Percentiles rank a stretch among this genome's conserved stretches.
Evolutionary conservation across 2,113 vertebrate species (phyloP).

Genomic region (Chloropsis hardwickii): DNA sequence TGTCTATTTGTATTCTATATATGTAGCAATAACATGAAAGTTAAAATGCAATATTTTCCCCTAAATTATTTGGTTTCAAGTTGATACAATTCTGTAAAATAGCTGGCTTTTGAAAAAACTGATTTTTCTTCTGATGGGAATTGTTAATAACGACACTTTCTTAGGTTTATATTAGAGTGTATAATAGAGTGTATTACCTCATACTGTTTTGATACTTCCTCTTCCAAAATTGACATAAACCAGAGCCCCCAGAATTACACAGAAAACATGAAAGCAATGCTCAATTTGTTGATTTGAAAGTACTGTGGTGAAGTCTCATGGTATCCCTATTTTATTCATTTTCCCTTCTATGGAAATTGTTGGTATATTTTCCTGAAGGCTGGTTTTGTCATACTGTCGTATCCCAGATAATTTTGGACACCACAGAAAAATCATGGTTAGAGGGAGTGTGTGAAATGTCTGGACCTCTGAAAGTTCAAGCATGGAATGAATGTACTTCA

Average conservation of each 20-base stretch:
- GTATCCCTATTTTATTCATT: background rate
- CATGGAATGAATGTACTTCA: background rate
- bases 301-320: background rate
- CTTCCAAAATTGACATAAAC: background rate
- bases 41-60: background rate
- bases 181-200: background rate
- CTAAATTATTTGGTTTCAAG: background rate
- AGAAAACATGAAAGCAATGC: background rate
- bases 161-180: background rate
- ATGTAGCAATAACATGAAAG: background rate
- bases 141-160: background rate
- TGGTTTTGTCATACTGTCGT: background rate
- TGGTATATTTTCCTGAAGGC: background rate
- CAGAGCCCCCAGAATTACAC: background rate
- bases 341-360: slow-evolving; percentile 21
- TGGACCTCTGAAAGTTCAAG: slow-evolving; percentile 10
- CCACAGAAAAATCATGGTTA: background rate
- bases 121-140: background rate
- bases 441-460: background rate
- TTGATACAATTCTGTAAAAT: background rate
- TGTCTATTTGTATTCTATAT: background rate
- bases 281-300: background rate
- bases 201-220: background rate
- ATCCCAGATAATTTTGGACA: background rate
- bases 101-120: background rate